Evolutionary conservation across 2,888 invertebrate genomes (phyloP).

Genomic region (Nymphalis urticae): DNA sequence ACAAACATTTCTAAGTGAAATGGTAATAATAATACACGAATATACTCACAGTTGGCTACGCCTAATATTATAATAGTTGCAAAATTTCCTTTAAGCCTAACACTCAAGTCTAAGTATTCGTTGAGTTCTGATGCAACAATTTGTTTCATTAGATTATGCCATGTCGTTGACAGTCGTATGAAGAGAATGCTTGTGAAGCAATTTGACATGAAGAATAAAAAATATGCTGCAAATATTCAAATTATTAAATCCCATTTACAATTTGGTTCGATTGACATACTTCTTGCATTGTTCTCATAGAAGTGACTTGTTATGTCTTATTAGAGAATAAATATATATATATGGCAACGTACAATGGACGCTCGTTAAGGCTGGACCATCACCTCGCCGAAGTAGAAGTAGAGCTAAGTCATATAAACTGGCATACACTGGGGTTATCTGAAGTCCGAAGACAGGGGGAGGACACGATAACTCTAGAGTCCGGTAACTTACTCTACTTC

Average conservation of each 20-base stretch:
- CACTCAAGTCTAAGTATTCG: slow-evolving; percentile 47
- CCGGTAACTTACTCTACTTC: too few relatives aligned
- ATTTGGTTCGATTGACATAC: neutral
- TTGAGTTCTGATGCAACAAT: slow-evolving; percentile 47
- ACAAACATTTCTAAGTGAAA: neutral
- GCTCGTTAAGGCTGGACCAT: too few relatives aligned
- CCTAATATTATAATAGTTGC: slow-evolving; percentile 43
- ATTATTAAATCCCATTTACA: neutral
- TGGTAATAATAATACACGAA: neutral
- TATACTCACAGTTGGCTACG: slow-evolving; percentile 49
- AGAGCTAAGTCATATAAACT: too few relatives aligned
- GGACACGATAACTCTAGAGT: too few relatives aligned
- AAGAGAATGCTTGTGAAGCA: slow-evolving; percentile 48
- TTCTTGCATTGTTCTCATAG: neutral
- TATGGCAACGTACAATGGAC: too few relatives aligned
- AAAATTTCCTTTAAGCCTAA: slow-evolving; percentile 46
- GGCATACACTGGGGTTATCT: too few relatives aligned
- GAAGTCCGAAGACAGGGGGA: too few relatives aligned
- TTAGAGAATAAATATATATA: too few relatives aligned
- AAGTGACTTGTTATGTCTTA: neutral
- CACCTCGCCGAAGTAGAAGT: too few relatives aligned
- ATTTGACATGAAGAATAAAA: slow-evolving; percentile 47
- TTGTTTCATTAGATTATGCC: slow-evolving; percentile 51
- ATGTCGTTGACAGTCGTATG: slow-evolving; percentile 51
- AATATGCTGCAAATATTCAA: slow-evolving; percentile 45